phyloP scores from a whole-genome alignment of 1,140 invertebrate genomes.

The Aphaenogaster ashmeadi region DNA sequence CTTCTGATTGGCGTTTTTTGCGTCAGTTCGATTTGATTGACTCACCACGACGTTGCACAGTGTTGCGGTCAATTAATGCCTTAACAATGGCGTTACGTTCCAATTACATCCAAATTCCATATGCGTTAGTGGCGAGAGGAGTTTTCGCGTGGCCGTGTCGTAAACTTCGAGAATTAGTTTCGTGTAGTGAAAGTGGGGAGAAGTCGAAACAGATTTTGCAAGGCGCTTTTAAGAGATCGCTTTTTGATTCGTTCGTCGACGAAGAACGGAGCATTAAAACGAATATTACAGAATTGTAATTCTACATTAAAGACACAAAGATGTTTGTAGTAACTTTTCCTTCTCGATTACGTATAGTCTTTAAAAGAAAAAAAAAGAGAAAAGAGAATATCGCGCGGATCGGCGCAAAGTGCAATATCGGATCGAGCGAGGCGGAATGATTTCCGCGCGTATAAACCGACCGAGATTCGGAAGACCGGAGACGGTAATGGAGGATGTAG shows the following conservation, averaged over 20 bases:
- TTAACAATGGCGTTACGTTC: conserved; percentile 86
- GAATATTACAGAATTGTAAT: background rate
- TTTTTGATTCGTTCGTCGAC: background rate
- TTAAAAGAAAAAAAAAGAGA: conserved; percentile 40
- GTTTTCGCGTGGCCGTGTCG: background rate
- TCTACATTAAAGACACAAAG: background rate
- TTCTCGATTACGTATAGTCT: background rate
- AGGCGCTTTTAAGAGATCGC: background rate
- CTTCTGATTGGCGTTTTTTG: conserved; percentile 81
- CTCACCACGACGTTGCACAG: conserved; percentile 75
- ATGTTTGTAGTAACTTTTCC: background rate
- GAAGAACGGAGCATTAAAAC: background rate
- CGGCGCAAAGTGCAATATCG: conserved; percentile 32
- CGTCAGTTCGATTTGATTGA: conserved; percentile 74
- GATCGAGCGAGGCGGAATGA: conserved; percentile 48
- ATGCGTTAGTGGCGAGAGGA: background rate
- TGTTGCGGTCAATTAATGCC: conserved; percentile 85
- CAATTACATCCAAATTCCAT: conserved; percentile 82
- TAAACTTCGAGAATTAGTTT: conserved; percentile 41
- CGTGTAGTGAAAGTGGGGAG: background rate
- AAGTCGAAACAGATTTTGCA: background rate
- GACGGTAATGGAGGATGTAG: conserved; percentile 70
- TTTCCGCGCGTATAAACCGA: conserved; percentile 68
- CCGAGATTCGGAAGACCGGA: conserved; percentile 71
- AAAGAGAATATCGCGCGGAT: conserved; percentile 13